phyloP scores from a whole-genome alignment of 1,140 invertebrate genomes.

The Drosophila leontia region DNA sequence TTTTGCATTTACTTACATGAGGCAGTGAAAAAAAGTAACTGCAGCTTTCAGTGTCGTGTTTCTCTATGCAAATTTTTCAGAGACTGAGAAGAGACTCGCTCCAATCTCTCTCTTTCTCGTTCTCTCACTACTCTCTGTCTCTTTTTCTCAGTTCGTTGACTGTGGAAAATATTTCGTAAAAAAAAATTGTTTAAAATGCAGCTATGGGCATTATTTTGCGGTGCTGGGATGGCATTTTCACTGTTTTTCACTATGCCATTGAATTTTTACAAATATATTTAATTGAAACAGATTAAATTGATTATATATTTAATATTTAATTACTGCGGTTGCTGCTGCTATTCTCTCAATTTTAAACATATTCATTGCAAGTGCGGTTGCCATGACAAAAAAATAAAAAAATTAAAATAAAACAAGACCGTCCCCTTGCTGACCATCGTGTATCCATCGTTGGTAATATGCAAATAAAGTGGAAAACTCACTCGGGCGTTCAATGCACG shows the following conservation, averaged over 20 bases:
- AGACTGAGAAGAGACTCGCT: slow-evolving; percentile 38
- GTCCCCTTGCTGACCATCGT: slow-evolving; percentile 10
- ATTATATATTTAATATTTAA: slow-evolving; percentile 29
- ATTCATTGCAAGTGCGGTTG: slow-evolving; percentile 44
- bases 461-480: slow-evolving; percentile 67
- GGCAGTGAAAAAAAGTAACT: slow-evolving; percentile 15
- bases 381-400: slow-evolving; percentile 45
- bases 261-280: slow-evolving; percentile 10
- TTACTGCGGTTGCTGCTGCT: slow-evolving; percentile 32
- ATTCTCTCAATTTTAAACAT: slow-evolving; percentile 21
- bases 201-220: slow-evolving; percentile 56
- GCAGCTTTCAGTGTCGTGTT: slow-evolving; percentile 38
- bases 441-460: slow-evolving; percentile 15
- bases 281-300: slow-evolving; percentile 52
- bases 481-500: slow-evolving; percentile 60
- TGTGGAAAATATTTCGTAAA: slow-evolving; percentile 33
- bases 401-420: slow-evolving; percentile 1
- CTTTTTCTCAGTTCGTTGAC: slow-evolving; percentile 64
- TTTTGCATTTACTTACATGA: slow-evolving; percentile 63
- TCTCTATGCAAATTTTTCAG: slow-evolving; percentile 59
- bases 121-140: slow-evolving; percentile 6
- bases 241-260: slow-evolving; percentile 21
- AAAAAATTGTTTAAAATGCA: slow-evolving; percentile 65
- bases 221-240: slow-evolving; percentile 57
- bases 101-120: slow-evolving; percentile 6